These are phyloP conservation scores for Cryptocheilus praepositus DNA, from an alignment of 2,888 invertebrate species.

Conservation along the genomic window DNA sequence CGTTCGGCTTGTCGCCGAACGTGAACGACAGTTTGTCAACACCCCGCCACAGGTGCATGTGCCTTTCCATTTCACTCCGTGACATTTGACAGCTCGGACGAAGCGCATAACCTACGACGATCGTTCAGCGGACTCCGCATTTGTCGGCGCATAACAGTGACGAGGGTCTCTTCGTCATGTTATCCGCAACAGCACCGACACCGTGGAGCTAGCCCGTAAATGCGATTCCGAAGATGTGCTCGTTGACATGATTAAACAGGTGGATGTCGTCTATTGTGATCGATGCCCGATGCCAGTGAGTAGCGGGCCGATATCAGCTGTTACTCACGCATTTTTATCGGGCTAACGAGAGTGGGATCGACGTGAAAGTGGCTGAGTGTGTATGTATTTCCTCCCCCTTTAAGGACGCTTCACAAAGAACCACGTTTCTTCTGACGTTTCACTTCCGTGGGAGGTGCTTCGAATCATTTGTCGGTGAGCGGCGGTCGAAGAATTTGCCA, in stretches of 20 bases:
- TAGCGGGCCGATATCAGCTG: slow-evolving; percentile 24
- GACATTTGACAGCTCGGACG: slow-evolving; percentile 32
- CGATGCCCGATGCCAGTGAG: neutral
- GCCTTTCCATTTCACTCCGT: slow-evolving; percentile 55
- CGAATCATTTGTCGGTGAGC: too few relatives aligned
- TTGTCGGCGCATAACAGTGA: slow-evolving; percentile 6
- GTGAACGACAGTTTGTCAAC: slow-evolving; percentile 64
- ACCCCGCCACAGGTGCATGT: slow-evolving; percentile 69
- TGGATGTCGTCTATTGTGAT: slow-evolving; percentile 22
- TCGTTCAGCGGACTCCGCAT: slow-evolving; percentile 14
- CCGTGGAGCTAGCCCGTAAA: slow-evolving; percentile 18
- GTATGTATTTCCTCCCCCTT: too few relatives aligned
- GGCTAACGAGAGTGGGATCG: too few relatives aligned
- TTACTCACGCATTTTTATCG: slow-evolving; percentile 13
- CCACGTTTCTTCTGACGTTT: too few relatives aligned
- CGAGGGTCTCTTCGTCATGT: slow-evolving; percentile 47
- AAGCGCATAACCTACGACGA: slow-evolving; percentile 41
- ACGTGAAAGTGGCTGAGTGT: too few relatives aligned
- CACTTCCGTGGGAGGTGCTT: too few relatives aligned
- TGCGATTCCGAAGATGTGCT: slow-evolving; percentile 26
- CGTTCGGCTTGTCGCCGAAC: slow-evolving; percentile 65
- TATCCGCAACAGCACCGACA: slow-evolving; percentile 38
- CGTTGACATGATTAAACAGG: slow-evolving; percentile 44
- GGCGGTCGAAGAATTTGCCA: too few relatives aligned
- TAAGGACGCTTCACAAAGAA: too few relatives aligned